Base-by-base conservation (phyloP, 2,797 vertebrate species). In the Tokudaia tokunoshimensis region DNA sequence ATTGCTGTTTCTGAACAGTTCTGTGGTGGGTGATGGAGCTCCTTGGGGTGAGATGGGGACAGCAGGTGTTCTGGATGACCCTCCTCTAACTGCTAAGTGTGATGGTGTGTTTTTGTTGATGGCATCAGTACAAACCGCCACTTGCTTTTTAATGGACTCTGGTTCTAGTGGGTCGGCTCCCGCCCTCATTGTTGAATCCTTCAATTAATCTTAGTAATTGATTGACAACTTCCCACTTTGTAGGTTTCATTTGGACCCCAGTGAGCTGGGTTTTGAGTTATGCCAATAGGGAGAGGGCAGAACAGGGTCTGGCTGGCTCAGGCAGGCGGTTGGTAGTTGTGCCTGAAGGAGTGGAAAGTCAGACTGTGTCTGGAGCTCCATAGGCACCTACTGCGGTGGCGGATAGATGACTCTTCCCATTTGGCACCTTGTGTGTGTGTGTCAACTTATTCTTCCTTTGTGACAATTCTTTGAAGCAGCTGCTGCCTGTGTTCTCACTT, bases 121-220 rank as follows among this genome's bases (percentile, higher is more conserved):
- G 97, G 88, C 72, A 59, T 96, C 95, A 96, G 97, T 97, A 95
- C 59, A 91, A 96, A 97, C 93, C 0, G 34, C 95, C 95, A 93
- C 96, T 96, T 93, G 96, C 96, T 95, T 92, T 91, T 94, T 95
- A 97, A 98, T 96, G 91, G 80, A 96, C 97, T 95, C 55, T 97
- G 81, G 94, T 98, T 98, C 96, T 94, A 97, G 97, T 50, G 91
- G 61, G 95, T 96, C 67, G 67, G 44, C 85, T 94, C 75, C 59
- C 88, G 57, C 87, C 86, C 29, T 85, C 91, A 19, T 76, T 95
- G 97, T 96, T 96, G 93, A 89, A 83, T 86, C 78, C n/a, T 94
- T 93, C 97, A 95, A 92, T 98, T 98, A 98, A 95, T 96, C 94
- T 95, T 88, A 97, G 95, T 95, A 78, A 80, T 96, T 92, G 78